phyloP scores from a whole-genome alignment of 2,113 vertebrate species.

The Pan paniscus region DNA sequence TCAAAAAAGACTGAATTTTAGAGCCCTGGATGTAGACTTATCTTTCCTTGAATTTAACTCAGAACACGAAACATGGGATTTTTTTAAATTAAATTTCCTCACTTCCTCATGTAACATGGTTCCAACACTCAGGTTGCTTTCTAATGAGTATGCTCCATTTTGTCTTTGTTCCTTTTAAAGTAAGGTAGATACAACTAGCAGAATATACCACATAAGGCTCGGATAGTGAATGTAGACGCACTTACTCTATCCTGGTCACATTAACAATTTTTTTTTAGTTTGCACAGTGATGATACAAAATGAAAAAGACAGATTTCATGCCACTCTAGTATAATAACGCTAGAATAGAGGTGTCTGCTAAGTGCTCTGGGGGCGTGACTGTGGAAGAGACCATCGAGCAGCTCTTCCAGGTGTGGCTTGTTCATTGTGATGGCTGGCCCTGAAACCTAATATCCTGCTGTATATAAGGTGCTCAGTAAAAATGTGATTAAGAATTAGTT shows the following conservation, averaged over 20 bases:
- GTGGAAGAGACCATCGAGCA: fast-evolving
- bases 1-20: background rate
- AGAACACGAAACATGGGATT: background rate
- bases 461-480: background rate
- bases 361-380: background rate
- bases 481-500: background rate
- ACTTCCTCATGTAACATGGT: background rate
- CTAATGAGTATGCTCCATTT: background rate
- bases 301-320: background rate
- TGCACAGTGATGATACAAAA: background rate
- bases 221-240: background rate
- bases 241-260: background rate
- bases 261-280: background rate
- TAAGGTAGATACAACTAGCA: background rate
- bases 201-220: background rate
- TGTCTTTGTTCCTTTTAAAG: background rate
- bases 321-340: background rate
- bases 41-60: background rate
- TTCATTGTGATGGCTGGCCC: background rate
- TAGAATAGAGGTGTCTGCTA: background rate
- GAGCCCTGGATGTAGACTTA: background rate
- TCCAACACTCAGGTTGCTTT: background rate
- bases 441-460: background rate
- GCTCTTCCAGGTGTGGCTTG: background rate
- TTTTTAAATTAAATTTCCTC: constrained; percentile 1